A percentile compares a stretch with the other conserved stretches of the same genome.
Conservation (phyloP, 2,113 vertebrate species). For the Hippotragus niger region DNA sequence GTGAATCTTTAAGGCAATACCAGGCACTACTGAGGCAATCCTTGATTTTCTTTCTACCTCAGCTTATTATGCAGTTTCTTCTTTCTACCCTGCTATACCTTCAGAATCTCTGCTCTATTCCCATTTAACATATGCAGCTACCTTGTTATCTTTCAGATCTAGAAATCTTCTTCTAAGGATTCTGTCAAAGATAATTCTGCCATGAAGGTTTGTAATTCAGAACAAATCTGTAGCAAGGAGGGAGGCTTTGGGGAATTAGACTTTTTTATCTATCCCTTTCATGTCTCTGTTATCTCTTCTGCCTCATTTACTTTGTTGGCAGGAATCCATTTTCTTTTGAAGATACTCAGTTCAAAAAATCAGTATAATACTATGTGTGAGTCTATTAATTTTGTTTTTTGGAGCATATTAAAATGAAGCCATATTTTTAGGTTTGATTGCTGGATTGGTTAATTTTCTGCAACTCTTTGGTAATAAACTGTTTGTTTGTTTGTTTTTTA, state of each 20-base stretch:
- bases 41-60: neutral
- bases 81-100: neutral
- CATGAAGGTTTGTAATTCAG: neutral
- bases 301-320: neutral
- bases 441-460: slow-evolving; percentile 16
- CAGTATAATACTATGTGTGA: neutral
- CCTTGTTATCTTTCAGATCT: neutral
- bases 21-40: neutral
- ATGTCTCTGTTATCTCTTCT: neutral
- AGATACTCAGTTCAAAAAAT: neutral
- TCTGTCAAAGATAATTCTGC: slow-evolving; percentile 10
- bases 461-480: neutral
- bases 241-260: neutral
- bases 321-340: neutral
- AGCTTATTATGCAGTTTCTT: neutral
- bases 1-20: neutral
- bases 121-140: neutral
- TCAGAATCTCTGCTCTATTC: neutral
- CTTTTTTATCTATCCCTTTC: neutral
- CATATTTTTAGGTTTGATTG: slow-evolving; percentile 10
- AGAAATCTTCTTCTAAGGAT: slow-evolving; percentile 3
- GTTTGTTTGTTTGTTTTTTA: neutral
- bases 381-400: neutral
- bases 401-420: neutral
- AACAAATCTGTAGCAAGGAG: neutral